Evolutionary conservation across 2,797 vertebrate species (phyloP).

Genomic region (Tapirus indicus): DNA sequence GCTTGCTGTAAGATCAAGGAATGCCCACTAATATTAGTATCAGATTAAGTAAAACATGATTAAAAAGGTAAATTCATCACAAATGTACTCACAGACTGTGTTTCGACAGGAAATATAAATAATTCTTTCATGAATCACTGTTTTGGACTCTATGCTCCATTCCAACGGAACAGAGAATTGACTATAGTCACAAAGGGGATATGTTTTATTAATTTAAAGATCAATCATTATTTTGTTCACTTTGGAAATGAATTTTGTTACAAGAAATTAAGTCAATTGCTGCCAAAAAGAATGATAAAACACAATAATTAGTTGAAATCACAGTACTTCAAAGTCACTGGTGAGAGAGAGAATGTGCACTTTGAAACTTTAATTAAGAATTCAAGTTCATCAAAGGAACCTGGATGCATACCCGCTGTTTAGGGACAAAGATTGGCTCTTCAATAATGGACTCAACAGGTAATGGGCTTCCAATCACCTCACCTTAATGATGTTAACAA

Average conservation of each 20-base stretch:
- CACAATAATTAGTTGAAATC: conserved; percentile 44
- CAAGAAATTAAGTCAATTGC: not conserved
- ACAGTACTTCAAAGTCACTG: conserved; percentile 27
- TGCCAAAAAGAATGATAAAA: conserved; percentile 51
- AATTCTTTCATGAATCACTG: conserved; percentile 48
- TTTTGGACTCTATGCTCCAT: not conserved
- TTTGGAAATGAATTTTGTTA: conserved; percentile 52
- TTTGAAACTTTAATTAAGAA: conserved; percentile 27
- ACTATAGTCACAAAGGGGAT: conserved; percentile 10
- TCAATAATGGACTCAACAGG: conserved; percentile 10
- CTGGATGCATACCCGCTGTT: not conserved
- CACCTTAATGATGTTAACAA: not conserved
- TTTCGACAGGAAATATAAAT: conserved; percentile 58
- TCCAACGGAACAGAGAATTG: conserved; percentile 37
- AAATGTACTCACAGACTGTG: conserved; percentile 16
- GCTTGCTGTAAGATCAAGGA: conserved; percentile 47
- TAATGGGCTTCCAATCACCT: not conserved
- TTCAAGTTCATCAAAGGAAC: conserved; percentile 13
- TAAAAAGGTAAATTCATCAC: conserved; percentile 31
- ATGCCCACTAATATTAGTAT: conserved; percentile 10
- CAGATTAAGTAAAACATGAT: conserved; percentile 42
- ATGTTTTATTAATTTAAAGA: conserved; percentile 56
- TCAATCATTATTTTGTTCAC: conserved; percentile 26
- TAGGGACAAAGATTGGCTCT: not conserved
- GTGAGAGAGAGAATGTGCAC: not conserved